Base-by-base conservation (phyloP, 2,113 vertebrate genomes). In the Colossoma macropomum region DNA sequence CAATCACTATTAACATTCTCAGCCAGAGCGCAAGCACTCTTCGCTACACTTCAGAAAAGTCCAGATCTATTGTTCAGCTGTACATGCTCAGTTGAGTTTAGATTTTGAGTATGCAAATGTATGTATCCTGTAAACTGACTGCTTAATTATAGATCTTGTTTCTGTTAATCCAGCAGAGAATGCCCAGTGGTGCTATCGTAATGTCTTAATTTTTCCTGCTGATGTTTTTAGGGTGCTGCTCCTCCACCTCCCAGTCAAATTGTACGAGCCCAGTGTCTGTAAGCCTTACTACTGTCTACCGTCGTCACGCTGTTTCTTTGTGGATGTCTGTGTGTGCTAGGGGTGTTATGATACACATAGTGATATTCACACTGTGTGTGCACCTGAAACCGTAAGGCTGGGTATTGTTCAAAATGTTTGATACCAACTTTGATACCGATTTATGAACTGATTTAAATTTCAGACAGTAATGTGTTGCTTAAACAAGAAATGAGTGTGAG, bases 191-290 rank as follows among this genome's bases (percentile, higher is more conserved):
- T 82, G 75, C 75, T 69, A 54, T 75, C 79, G 87, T 88, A 89
- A 88, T 89, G 87, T 89, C 50, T 85, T 87, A 90, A 81, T 54
- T 82, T 19, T 92, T 52, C 91, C 59, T 76, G 87, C 94, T 96
- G 86, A 94, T 93, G 89, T 95, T 96, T 69, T 92, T 95, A 97
- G 96, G 96, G 93, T 94, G 95, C 95, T 93, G 95, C 94, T 92
- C 93, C 94, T 90, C 94, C 94, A 93, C 95, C 93, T 92, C 95
- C 96, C 91, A 95, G 95, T 92, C 96, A 96, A 96, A 97, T 96
- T 97, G 96, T 98, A 97, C 95, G 97, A 96, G 94, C 93, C 95
- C 94, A 93, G 89, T 96, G 87, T 95, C 93, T 97, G 93, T 95
- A 95, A 95, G 92, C 90, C 92, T 95, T 91, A 94, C 94, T 95